Base-by-base conservation (phyloP, 2,888 invertebrate genomes). In the Spilosoma lubricipeda region DNA sequence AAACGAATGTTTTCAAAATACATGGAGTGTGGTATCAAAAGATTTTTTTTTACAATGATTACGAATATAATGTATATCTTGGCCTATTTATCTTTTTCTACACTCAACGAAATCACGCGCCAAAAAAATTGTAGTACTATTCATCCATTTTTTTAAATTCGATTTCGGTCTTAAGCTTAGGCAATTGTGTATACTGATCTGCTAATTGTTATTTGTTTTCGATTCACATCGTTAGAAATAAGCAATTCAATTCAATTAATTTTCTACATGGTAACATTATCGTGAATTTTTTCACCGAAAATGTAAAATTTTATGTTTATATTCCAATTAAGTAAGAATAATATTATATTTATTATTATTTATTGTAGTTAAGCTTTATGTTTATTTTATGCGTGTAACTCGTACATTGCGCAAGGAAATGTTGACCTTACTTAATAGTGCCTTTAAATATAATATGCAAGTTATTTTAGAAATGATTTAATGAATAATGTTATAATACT, bases 311-410 rank as follows among this genome's bases (percentile, higher is more conserved):
- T 67, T 27, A 67, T 45, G 42, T 66, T 67, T 18, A 30, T 45
- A 67, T 45, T 30, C 9, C 30, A 67, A 67, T 67, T 45, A 42
- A 7, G 18, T 42, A 36, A 27, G 13, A 52, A 39, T n/a, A 42
- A 59, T 39, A 59, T 70, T 39, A 42, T 42, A 18, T 59, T 70
- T 63, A 42, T 42, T 48, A 48, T 67, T 70, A 63, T 59, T 59
- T 11, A 42, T n/a, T 59, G 70, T 70, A 63, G 42, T 70, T 23
- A 42, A 70, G 23, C 42, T 70, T 70, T 42, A 59, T 63, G 39
- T 59, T 42, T 59, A 48, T 48, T 70, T 70, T 42, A 42, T 63
- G 56, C 39, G 39, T 39, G 23, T 33, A 67, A 30, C 30, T 48
- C 45, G 30, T 67, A 11, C 20, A 67, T 67, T 67, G 30, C 45